A percentile compares a stretch with the other conserved stretches of the same genome.
phyloP scores from a whole-genome alignment of 1,140 invertebrate genomes.

The Hylaeus anthracinus region DNA sequence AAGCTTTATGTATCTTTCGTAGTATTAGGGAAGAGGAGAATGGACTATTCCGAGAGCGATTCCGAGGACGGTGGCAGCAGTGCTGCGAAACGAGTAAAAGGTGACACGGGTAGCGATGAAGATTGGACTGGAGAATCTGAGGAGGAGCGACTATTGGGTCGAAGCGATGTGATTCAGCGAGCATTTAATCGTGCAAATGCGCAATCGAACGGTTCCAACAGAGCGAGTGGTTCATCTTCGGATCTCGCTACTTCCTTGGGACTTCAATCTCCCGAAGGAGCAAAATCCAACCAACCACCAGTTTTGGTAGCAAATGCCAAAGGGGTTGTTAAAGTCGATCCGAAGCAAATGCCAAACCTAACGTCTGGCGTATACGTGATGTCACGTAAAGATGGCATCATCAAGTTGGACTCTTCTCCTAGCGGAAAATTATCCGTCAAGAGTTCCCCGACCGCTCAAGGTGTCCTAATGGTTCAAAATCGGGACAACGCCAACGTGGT shows the following conservation, averaged over 20 bases:
- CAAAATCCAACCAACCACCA: constrained; percentile 72
- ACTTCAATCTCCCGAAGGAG: constrained; percentile 63
- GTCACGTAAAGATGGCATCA: constrained; percentile 87
- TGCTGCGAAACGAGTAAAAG: constrained; percentile 81
- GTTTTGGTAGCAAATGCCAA: constrained; percentile 85
- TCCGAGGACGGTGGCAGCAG: constrained; percentile 78
- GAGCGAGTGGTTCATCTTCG: constrained; percentile 61
- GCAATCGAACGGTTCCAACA: constrained; percentile 76
- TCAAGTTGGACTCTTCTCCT: constrained; percentile 84
- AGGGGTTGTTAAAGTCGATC: constrained; percentile 87
- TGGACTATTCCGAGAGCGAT: constrained; percentile 77
- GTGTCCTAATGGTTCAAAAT: constrained; percentile 78
- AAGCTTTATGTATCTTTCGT: background rate
- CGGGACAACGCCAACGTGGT: constrained; percentile 73
- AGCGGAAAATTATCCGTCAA: constrained; percentile 81
- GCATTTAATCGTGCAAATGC: constrained; percentile 77
- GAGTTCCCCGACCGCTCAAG: constrained; percentile 64
- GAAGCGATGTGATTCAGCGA: constrained; percentile 77
- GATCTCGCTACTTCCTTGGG: constrained; percentile 70
- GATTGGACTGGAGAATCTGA: constrained; percentile 79
- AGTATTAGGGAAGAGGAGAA: constrained; percentile 76
- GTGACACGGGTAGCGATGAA: constrained; percentile 79
- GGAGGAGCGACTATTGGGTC: constrained; percentile 74
- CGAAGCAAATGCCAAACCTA: constrained; percentile 87
- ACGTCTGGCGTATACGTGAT: constrained; percentile 87